phyloP scores from a whole-genome alignment of 1,140 invertebrate species.

The Cherax quadricarinatus region DNA sequence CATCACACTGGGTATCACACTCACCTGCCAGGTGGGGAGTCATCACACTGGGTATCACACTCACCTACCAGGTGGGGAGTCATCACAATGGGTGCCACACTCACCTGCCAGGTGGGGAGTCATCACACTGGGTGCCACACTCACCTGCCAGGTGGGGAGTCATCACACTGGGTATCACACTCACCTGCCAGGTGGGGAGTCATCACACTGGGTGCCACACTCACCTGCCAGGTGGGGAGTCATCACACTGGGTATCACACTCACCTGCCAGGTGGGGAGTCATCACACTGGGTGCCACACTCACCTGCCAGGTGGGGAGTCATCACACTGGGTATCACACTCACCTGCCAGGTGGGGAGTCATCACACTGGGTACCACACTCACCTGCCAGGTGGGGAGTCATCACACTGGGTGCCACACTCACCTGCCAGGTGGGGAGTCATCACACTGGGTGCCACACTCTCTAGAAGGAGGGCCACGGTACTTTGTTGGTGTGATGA shows the following conservation, averaged over 20 bases:
- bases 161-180: too few relatives aligned
- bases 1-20: conserved; percentile 62
- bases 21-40: conserved; percentile 18
- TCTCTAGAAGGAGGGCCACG: conserved; percentile 49
- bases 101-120: not conserved
- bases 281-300: too few relatives aligned
- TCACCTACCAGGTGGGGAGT: too few relatives aligned
- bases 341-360: not conserved
- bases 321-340: conserved; percentile 6
- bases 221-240: not conserved
- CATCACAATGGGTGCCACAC: conserved; percentile 3
- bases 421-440: not conserved
- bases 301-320: too few relatives aligned
- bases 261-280: conserved; percentile 18
- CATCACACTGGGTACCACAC: conserved; percentile 6
- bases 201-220: conserved; percentile 7
- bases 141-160: conserved; percentile 18
- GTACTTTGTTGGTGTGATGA: conserved; percentile 61
- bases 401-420: conserved; percentile 7
- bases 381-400: not conserved
- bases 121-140: conserved; percentile 64
- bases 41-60: too few relatives aligned
- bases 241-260: conserved; percentile 62
- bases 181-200: too few relatives aligned
- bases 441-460: conserved; percentile 64